Conservation (phyloP, 2,888 invertebrate species). For the Acleris cristana region DNA sequence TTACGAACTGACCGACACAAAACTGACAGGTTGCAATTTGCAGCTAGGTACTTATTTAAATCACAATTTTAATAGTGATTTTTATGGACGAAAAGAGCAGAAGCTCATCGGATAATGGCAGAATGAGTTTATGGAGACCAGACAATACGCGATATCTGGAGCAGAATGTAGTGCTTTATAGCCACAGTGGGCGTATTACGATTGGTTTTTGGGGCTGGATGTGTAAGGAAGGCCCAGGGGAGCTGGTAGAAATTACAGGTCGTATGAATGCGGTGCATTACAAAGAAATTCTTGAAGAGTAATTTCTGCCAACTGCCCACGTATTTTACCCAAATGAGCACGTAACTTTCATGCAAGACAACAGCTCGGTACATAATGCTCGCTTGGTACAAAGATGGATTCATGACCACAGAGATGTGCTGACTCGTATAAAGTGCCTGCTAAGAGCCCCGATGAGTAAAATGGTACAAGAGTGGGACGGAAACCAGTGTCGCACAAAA, state of each 20-base stretch:
- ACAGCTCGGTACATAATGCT: slow-evolving; percentile 15
- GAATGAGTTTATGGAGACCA: not conserved
- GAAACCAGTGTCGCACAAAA: slow-evolving; percentile 2
- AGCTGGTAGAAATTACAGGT: slow-evolving; percentile 17
- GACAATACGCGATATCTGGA: not conserved
- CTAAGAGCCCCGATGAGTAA: slow-evolving; percentile 8
- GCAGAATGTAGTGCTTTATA: not conserved
- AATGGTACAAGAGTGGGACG: slow-evolving; percentile 13
- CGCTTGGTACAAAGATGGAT: slow-evolving; percentile 11
- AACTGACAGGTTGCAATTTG: not conserved
- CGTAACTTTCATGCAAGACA: slow-evolving; percentile 17
- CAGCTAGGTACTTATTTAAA: not conserved
- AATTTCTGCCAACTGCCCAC: no score
- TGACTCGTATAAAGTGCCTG: slow-evolving; percentile 8
- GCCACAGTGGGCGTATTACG: slow-evolving; percentile 12
- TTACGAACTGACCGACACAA: not conserved
- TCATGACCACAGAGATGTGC: not conserved
- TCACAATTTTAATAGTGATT: not conserved
- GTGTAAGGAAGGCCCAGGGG: slow-evolving; percentile 8
- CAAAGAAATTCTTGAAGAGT: slow-evolving; percentile 11
- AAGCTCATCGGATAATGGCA: not conserved
- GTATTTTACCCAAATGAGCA: slow-evolving; percentile 13
- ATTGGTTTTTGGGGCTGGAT: slow-evolving; percentile 11
- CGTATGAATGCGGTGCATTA: slow-evolving; percentile 6
- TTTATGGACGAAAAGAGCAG: slow-evolving; percentile 6